Evolutionary conservation across 1,140 invertebrate genomes (phyloP), one percentile per base, ranked within the genome.

Genomic region (Drosophila takahashii): DNA sequence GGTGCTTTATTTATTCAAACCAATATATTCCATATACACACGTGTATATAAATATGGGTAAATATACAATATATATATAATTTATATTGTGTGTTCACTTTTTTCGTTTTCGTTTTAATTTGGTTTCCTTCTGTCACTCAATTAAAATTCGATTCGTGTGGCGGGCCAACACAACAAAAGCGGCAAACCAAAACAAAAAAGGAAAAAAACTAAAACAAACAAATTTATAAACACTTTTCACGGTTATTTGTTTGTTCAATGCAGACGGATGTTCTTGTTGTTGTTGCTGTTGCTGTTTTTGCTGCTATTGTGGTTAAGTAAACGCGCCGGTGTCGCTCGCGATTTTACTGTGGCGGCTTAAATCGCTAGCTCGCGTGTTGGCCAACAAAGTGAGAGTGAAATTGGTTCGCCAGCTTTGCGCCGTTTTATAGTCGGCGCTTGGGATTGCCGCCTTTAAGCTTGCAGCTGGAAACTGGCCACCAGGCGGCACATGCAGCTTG

Each of bases 311-410:
- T 26, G 10, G n/a, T 16, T 50, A 60, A 66, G 51, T 32, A 18
- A 51, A 36, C 56, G 50, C 67, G 58, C 26, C 34, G 53, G 22
- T 18, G 26, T 54, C 50, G 59, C 51, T 34, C 36, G 36, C 67
- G 47, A 47, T 29, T 70, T 34, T 22, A 5, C 10, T 22, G 32
- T 37, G n/a, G 26, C 51, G 64, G 47, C 61, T 41, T 22, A 41
- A 57, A 50, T 54, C 56, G 52, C 53, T 72, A 48, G 44, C 60
- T 78, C 51, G 64, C 77, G 74, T 79, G 79, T 72, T 89, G 71
- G 83, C 81, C 58, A 81, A 89, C 79, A 64, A 83, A 87, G 83
- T 87, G 79, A 87, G 83, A 87, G 83, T 87, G 83, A 87, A 87
- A 87, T 87, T 67, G 75, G 59, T 79, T 77, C 32, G 34, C 50